Base-by-base conservation (phyloP, 2,113 vertebrate species). In the Spermophilus dauricus region DNA sequence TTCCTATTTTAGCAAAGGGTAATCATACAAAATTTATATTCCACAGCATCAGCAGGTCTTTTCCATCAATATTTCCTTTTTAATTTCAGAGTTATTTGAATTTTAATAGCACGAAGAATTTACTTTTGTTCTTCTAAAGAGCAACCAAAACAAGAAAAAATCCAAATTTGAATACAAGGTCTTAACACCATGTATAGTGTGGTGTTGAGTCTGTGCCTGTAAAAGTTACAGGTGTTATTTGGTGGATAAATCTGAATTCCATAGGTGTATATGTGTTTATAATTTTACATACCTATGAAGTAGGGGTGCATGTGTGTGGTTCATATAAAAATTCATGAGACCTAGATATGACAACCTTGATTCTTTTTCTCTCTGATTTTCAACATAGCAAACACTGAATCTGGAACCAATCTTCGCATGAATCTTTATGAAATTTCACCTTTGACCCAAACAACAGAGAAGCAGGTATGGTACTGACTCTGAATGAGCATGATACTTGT, bases 51-150 rank as follows among this genome's bases (percentile, higher is more conserved):
- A 96, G 98, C 96, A 96, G 92, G 72, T 93, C 95, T 96, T 84
- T 58, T 22, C 95, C 96, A 97, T 97, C 96, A 96, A 95, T 95
- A 97, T 97, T 98, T 97, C 96, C 92, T 97, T 96, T 97, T 98
- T 95, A 95, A 97, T 98, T 97, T 96, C 56, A 80, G 81, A 63
- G 91, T 88, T 92, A 81, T 92, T 94, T 98, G 93, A 97, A 92
- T 92, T 96, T 95, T 88, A 78, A 70, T 67, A 82, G 81, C 87
- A 80, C 78, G 86, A 97, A 96, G 87, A 85, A 96, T 89, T 93
- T 88, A 69, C 69, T 94, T 94, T 97, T 97, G 76, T 95, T 69
- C 67, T 97, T 92, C 91, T 73, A 90, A 97, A 92, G 14, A 97
- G 61, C 83, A 97, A 88, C 58, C 26, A 65, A 95, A 97, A 95